phyloP scores from a whole-genome alignment of 2,797 vertebrate genomes.

The Florisuga fusca region DNA sequence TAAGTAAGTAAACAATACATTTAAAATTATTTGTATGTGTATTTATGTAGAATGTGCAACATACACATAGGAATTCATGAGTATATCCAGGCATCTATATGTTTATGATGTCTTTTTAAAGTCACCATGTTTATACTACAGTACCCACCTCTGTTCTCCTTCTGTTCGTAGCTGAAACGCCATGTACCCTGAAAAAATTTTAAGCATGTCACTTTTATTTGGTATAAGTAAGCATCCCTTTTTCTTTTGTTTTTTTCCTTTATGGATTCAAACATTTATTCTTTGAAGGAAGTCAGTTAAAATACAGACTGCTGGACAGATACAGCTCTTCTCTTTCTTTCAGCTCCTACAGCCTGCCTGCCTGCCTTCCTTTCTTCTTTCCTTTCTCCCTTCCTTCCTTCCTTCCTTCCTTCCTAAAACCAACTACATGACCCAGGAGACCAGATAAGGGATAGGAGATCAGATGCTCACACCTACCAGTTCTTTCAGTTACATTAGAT shows the following conservation, averaged over 20 bases:
- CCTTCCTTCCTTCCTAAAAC: background rate
- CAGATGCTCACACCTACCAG: background rate
- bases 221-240: background rate
- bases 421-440: background rate
- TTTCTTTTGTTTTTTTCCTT: background rate
- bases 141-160: background rate
- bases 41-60: background rate
- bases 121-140: fast-evolving
- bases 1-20: background rate
- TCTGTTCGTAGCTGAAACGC: background rate
- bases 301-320: background rate
- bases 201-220: background rate
- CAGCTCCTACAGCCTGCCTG: background rate
- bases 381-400: too few relatives aligned
- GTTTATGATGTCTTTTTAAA: background rate
- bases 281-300: background rate
- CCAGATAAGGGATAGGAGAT: background rate
- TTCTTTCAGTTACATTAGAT: background rate
- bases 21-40: background rate
- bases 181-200: background rate
- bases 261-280: background rate
- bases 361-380: too few relatives aligned
- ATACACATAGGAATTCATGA: background rate
- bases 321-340: background rate
- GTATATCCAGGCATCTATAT: background rate